Conservation (phyloP, 2,797 vertebrate genomes). For the Apogon talboti region DNA sequence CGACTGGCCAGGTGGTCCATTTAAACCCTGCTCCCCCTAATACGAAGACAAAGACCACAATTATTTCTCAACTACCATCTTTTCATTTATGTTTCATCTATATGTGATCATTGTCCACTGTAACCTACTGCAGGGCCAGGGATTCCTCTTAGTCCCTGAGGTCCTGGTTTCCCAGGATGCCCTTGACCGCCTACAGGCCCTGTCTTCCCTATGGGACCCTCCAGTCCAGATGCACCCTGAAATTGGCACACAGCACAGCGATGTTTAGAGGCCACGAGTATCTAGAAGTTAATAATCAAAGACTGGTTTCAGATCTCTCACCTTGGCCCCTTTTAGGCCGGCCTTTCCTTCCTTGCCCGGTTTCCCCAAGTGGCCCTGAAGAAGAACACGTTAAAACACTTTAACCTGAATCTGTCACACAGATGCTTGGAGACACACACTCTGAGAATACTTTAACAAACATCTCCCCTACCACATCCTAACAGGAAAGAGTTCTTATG, state of each 20-base stretch:
- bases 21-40: conserved; percentile 97
- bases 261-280: conserved; percentile 1
- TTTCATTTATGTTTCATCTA: not conserved
- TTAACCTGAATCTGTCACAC: conserved; percentile 39
- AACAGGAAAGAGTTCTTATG: not conserved
- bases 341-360: conserved; percentile 77
- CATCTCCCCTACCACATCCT: not conserved
- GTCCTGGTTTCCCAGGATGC: conserved; percentile 90
- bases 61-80: not conserved
- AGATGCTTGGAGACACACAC: conserved; percentile 10
- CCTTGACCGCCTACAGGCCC: conserved; percentile 95
- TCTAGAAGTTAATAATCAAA: conserved; percentile 6
- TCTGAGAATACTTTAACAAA: conserved; percentile 8
- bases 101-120: not conserved
- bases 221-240: conserved; percentile 91
- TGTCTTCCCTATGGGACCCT: conserved; percentile 92
- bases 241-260: conserved; percentile 10
- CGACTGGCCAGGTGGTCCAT: conserved; percentile 91
- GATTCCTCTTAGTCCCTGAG: conserved; percentile 93
- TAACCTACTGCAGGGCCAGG: conserved; percentile 93
- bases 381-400: conserved; percentile 36
- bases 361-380: conserved; percentile 83
- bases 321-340: conserved; percentile 82
- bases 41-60: conserved; percentile 29
- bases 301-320: conserved; percentile 42